Base-by-base conservation (phyloP, 2,888 invertebrate species). In the Drosophila mimica region DNA sequence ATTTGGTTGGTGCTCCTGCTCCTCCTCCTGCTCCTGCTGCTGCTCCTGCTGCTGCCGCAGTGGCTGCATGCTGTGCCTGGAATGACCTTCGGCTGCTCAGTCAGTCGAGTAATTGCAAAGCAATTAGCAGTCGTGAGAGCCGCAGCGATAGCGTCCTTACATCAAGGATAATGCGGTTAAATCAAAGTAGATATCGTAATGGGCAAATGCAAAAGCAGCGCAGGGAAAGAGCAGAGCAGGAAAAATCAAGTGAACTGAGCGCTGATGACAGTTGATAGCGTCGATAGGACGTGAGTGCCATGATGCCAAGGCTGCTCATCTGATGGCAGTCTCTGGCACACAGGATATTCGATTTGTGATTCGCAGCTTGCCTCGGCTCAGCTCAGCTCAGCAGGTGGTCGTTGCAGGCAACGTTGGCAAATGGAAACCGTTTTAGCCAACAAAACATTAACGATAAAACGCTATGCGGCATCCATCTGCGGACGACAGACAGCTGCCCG, bases 221-320 rank as follows among this genome's bases (percentile, higher is more conserved):
- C 38, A n/a, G n/a, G n/a, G n/a, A n/a, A n/a, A 15, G 28, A 63
- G 20, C 15, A 15, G 7, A 15, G 46, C 33, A 62, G 51, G 52
- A 62, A 46, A 79, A 77, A 85, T 88, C 73, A 70, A 88, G 70
- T 78, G 53, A 86, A 64, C 15, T 65, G 71, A 71, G 28, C 67
- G 68, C 52, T 75, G 57, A 36, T 75, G 60, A 33, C 46, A 59
- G 72, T 30, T 51, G 59, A 25, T 62, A 28, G 61, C n/a, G 34
- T 40, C 52, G 15, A 17, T 46, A 20, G 40, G 36, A 59, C 36
- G 51, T 57, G 57, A 60, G 70, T 69, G 70, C 67, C 66, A 62
- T 17, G 57, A 43, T 65, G 78, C 54, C 88, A 81, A 71, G 88
- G 81, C 63, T 68, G 51, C 30, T 28, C 59, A 46, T 40, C 40